Evolutionary conservation across 2,888 invertebrate species (phyloP), one percentile per base, ranked within the genome.

Genomic region (Mythimna vitellina): DNA sequence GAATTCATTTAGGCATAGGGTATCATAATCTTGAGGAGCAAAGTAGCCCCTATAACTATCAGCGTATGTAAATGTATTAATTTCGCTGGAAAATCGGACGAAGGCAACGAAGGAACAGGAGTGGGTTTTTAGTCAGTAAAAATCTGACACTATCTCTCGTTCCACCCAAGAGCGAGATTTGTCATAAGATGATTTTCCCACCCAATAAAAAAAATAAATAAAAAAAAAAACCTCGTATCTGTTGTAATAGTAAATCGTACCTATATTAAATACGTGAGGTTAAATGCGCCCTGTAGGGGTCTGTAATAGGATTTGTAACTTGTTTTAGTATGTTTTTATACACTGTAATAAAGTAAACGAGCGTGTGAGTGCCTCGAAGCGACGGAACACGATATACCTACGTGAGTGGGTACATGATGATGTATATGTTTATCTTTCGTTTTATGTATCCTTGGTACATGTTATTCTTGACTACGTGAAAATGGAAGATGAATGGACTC

Each of bases 291-390:
- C 76, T 76, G 74, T 73, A 75, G 75, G 82, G 83, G 70, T 71
- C 78, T 49, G 56, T 86, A 85, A 86, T 86, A 85, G 80, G 85
- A 86, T 85, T 85, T 86, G 85, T 85, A 73, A 82, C 80, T 80
- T 80, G 83, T 86, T 86, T 85, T 85, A 85, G 73, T 86, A 74
- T 86, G 79, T 85, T 85, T 84, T 84, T 84, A 86, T 86, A 86
- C 85, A 86, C 74, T 80, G 84, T 84, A 78, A 82, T 86, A 85
- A 85, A 84, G 76, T 70, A 63, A 85, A 86, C 66, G 87, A 70
- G 69, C 62, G 57, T 60, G 73, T 82, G 80, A 78, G 84, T 75
- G 60, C 61, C 64, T 61, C 64, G 57, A 46, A 65, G 73, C 25
- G 67, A 65, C 57, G 70, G 61, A 69, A 72, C 67, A 70, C 71